Evolutionary conservation across 2,888 invertebrate genomes (phyloP).

Genomic region (Andricus quercusramuli): DNA sequence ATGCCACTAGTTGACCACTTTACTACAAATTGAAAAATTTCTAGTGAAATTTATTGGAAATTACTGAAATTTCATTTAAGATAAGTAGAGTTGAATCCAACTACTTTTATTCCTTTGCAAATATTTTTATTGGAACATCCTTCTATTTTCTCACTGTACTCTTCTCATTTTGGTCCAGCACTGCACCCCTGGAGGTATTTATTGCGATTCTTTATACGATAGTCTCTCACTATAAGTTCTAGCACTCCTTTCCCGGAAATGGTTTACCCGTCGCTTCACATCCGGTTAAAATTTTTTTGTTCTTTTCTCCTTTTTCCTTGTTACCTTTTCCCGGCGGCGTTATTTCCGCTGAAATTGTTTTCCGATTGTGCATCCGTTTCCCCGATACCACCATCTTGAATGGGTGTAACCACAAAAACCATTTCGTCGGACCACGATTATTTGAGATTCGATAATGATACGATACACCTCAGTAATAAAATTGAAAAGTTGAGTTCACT

Average conservation of each 20-base stretch:
- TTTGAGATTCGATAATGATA: slow-evolving; percentile 20
- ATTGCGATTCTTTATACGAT: slow-evolving; percentile 62
- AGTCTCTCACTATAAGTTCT: slow-evolving; percentile 52
- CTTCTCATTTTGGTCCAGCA: slow-evolving; percentile 52
- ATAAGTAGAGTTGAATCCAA: background rate
- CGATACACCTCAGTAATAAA: background rate
- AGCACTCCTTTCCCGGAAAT: slow-evolving; percentile 51
- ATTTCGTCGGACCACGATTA: background rate
- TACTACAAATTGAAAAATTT: background rate
- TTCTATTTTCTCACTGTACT: slow-evolving; percentile 38
- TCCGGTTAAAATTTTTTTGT: slow-evolving; percentile 50
- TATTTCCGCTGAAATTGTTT: slow-evolving; percentile 65
- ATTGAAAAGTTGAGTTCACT: background rate
- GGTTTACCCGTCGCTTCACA: slow-evolving; percentile 50
- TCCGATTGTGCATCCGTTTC: slow-evolving; percentile 62
- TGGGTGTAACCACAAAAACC: slow-evolving; percentile 28
- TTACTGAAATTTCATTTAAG: background rate
- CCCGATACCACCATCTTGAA: slow-evolving; percentile 45
- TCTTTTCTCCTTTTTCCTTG: slow-evolving; percentile 43
- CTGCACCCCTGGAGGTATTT: slow-evolving; percentile 62
- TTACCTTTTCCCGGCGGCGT: slow-evolving; percentile 45
- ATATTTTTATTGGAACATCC: background rate
- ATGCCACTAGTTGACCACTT: no score
- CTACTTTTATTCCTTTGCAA: background rate
- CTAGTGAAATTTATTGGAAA: background rate